Evolutionary conservation across 1,140 invertebrate genomes (phyloP).

Genomic region (Drosophila murphyi): DNA sequence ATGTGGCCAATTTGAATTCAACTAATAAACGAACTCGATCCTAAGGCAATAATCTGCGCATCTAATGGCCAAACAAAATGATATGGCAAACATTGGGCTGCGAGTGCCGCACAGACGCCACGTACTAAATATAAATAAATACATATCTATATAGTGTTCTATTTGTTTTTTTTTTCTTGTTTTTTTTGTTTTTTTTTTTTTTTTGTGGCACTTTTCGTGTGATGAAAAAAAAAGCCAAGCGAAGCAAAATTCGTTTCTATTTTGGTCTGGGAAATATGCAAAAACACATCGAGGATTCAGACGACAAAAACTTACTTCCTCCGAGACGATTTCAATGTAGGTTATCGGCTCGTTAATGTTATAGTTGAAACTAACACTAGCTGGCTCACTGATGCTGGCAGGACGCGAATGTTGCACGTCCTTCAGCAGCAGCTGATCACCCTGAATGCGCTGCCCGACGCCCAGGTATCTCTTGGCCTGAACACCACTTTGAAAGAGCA

Average conservation of each 20-base stretch:
- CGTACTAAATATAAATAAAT: constrained; percentile 64
- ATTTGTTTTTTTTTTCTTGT: constrained; percentile 38
- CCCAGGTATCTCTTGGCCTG: constrained; percentile 54
- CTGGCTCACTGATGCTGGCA: constrained; percentile 40
- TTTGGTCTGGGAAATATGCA: constrained; percentile 55
- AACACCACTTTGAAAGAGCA: constrained; percentile 20
- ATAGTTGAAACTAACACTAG: constrained; percentile 66
- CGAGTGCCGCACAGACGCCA: constrained; percentile 30
- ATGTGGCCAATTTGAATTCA: constrained; percentile 14
- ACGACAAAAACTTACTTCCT: constrained; percentile 69
- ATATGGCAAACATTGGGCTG: constrained; percentile 27
- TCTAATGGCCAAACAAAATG: constrained; percentile 31
- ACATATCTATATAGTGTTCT: constrained; percentile 41
- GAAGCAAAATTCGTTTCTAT: constrained; percentile 49
- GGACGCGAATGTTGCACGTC: constrained; percentile 67
- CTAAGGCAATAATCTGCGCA: constrained; percentile 39
- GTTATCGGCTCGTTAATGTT: constrained; percentile 71
- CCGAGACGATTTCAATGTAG: constrained; percentile 67
- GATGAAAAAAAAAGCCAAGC: constrained; percentile 59
- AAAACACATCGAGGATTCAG: constrained; percentile 38
- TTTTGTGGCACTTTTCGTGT: constrained; percentile 40
- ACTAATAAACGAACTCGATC: constrained; percentile 43
- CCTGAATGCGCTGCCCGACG: constrained; percentile 53
- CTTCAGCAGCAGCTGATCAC: constrained; percentile 72
- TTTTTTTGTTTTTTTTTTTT: neutral